Base-by-base conservation (phyloP, 2,888 invertebrate species). In the Drosophila cracens region DNA sequence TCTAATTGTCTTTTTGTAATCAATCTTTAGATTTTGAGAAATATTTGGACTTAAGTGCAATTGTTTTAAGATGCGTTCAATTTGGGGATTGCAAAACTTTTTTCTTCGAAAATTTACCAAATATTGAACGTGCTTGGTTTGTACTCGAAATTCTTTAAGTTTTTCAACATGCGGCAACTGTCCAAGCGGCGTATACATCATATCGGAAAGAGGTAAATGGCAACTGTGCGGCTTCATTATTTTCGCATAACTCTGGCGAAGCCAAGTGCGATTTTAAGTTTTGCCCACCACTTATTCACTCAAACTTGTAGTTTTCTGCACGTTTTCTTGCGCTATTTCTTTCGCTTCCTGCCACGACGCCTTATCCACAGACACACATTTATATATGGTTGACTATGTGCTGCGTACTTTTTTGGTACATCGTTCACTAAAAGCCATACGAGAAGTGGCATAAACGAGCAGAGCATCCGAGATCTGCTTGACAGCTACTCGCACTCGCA, bases 401-500 rank as follows among this genome's bases (percentile, higher is more conserved):
- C 53, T 54, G 67, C 46, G 36, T 53, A 49, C 36, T 49, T n/a
- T 62, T 67, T 40, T 8, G 33, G 21, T 33, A 40, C 68, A 68
- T 68, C 56, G 51, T 51, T 68, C 34, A 56, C 51, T 46, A 60
- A 56, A 68, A 53, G 56, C 51, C 51, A 25, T 66, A 51, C 61
- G 49, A 61, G 62, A 27, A 49, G 49, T 53, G 48, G 27, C 54
- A 64, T 48, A 49, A 69, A 65, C 36, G 49, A 33, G 18, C 51
- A 29, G 25, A 59, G 49, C 40, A 49, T 83, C 63, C 65, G 52
- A 79, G 76, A 82, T 79, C 72, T 82, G 82, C 68, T 83, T 81
- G 82, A 69, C 79, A 81, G 81, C 74, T 64, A 67, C 67, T 75
- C 71, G 58, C 62, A 56, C 53, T 56, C 3, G 10, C 25, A 21